Evolutionary conservation across 23 tunicate species (phyloP), one percentile per base, ranked within the genome.

Genomic region (Ciona savignyi): DNA sequence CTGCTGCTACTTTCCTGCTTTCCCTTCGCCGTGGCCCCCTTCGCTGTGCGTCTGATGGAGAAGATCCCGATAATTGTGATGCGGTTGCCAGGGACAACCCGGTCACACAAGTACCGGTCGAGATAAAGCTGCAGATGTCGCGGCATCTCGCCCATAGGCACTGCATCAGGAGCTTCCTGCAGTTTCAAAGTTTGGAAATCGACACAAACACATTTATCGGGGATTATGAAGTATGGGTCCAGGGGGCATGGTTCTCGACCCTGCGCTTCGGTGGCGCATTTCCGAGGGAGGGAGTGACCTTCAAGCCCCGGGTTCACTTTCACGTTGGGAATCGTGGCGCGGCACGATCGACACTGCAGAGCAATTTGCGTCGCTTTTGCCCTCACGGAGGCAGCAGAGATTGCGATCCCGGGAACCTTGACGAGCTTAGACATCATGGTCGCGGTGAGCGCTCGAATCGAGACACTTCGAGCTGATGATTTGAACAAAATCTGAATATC

Each of bases 61-160:
- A 89, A 95, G 21, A 95, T 80, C 3, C 99, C 99, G 34, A 91
- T 88, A 24, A 95, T 66, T 23, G 91, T 89, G 6, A 95, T 79
- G 72, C 93, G 80, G 68, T 95, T 95, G 24, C 99, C 99, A 33
- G 99, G 99, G 2, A 95, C 99, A 24, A 95, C 82, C 42, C 89
- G 77, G 63, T 95, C 99, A 34, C 95, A 91, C 32, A 95, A 63
- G 35, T 79, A 82, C 2, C 99, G 96, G 56, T 95, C 99, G 25
- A 95, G 75, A 63, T 89, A 95, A 19, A 95, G 78, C 33, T 85
- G 96, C 32, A 95, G 74, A 49, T 95, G 99, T 21, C 99, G 80
- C 26, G 99, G 99, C 99, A 95, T 95, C 67, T 95, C 99, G 22
- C 96, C 99, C 76, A 87, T 87, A 1, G 99, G 99, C 34, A 95